Base-by-base conservation (phyloP, 2,888 invertebrate species). In the Rotaria macrura region DNA sequence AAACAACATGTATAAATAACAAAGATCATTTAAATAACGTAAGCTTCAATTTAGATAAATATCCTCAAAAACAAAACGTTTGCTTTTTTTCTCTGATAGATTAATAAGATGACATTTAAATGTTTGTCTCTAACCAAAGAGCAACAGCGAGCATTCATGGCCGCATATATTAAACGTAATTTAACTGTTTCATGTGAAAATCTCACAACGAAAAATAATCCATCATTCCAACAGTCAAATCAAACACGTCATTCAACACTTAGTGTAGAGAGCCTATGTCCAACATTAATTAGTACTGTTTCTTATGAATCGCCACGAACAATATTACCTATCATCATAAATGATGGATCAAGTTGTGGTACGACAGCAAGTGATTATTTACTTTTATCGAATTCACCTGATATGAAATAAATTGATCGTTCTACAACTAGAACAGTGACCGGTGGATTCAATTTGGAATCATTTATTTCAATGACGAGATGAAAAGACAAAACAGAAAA, bases 131-230 rank as follows among this genome's bases (percentile, higher is more conserved):
- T 79, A n/a, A 43, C 79, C 12, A 79, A 79, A 79, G 79, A 79
- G 43, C 79, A 79, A 40, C 79, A 79, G 43, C 79, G 79, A 6
- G 79, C 79, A 79, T 79, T 79, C 43, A 79, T 79, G 79, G 43
- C 79, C 14, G 79, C 79, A n/a, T 79, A 79, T 43, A n/a, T 79
- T 43, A 79, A 79, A 79, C 40, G 79, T n/a, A 79, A 79, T 79
- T 25, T 79, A 25, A 79, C 79, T 43, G 79, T 34, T 43, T 79
- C 79, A 79, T 79, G 79, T 79, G 79, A 79, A 43, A 79, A 79
- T 79, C 43, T 79, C 40, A 79, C 79, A 25, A 23, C 25, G 9
- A 79, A 65, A 34, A 65, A 34, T 65, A 3, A 17, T 65, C 38
- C 65, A 34, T 65, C 65, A 34, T 20, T 29, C 6, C 65, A 65